Evolutionary conservation across 2,113 vertebrate species (phyloP).

Genomic region (Hemibagrus wyckioides): DNA sequence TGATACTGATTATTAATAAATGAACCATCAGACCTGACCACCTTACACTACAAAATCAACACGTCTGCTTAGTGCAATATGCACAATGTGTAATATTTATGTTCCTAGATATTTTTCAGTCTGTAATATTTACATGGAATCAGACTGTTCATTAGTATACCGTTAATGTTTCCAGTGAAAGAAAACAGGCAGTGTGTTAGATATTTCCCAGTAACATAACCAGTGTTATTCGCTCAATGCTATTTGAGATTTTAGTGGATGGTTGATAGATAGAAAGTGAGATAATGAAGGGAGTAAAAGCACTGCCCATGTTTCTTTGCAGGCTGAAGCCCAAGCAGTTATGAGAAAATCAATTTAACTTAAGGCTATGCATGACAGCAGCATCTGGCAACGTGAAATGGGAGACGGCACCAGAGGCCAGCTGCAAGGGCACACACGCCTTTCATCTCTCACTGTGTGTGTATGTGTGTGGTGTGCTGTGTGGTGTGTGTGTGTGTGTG

Average conservation of each 20-base stretch:
- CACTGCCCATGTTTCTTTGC: background rate
- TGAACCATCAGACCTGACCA: background rate
- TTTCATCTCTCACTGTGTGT: conserved; percentile 46
- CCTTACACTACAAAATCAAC: background rate
- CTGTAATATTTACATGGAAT: background rate
- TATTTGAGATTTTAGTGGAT: conserved; percentile 6
- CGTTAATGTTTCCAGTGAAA: background rate
- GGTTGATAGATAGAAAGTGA: conserved; percentile 41
- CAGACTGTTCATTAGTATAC: background rate
- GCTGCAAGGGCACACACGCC: conserved; percentile 44
- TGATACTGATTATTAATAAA: background rate
- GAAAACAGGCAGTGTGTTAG: background rate
- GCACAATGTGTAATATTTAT: background rate
- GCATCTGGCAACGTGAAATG: conserved; percentile 59
- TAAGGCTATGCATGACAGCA: conserved; percentile 37
- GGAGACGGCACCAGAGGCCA: conserved; percentile 47
- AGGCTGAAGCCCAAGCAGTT: conserved; percentile 41
- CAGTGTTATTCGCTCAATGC: background rate
- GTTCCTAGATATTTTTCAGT: background rate
- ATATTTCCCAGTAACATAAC: conserved; percentile 14
- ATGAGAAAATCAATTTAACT: conserved; percentile 58
- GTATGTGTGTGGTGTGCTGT: background rate
- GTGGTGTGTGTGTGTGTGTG: conserved; percentile 12
- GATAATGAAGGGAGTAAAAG: conserved; percentile 36
- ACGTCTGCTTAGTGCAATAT: background rate